These are phyloP conservation scores for Halichoeres trimaculatus DNA, from an alignment of 2,113 vertebrate genomes.

Conservation along the genomic window DNA sequence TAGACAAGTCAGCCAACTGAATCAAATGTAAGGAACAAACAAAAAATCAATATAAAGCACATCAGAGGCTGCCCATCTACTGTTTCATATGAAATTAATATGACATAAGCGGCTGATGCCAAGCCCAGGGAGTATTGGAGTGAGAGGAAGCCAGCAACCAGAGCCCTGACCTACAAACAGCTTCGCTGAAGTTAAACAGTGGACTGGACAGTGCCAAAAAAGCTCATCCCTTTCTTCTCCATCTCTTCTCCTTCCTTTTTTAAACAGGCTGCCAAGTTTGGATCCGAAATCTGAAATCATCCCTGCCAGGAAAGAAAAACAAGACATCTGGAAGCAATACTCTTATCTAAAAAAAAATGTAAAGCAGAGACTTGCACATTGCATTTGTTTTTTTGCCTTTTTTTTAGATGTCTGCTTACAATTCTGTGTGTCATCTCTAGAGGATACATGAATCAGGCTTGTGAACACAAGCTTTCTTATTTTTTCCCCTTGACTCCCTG, in stretches of 20 bases:
- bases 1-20: constrained; percentile 59
- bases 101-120: constrained; percentile 78
- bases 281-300: constrained; percentile 41
- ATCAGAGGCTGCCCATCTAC: constrained; percentile 67
- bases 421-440: constrained; percentile 9
- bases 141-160: constrained; percentile 19
- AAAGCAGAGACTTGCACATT: constrained; percentile 13
- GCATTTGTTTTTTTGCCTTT: not conserved
- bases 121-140: constrained; percentile 36
- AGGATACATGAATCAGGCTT: constrained; percentile 24
- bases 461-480: constrained; percentile 27
- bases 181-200: constrained; percentile 32
- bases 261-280: constrained; percentile 41
- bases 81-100: constrained; percentile 73
- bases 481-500: not conserved
- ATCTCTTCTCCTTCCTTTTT: constrained; percentile 27
- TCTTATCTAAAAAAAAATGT: constrained; percentile 2
- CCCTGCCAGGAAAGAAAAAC: constrained; percentile 18
- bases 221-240: constrained; percentile 19
- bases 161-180: constrained; percentile 71
- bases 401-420: constrained; percentile 4
- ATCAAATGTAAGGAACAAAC: constrained; percentile 70
- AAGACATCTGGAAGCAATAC: constrained; percentile 26
- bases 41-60: constrained; percentile 50
- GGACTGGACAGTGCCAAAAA: constrained; percentile 31